phyloP scores from a whole-genome alignment of 2,888 invertebrate genomes.

The Steinernema carpocapsae region DNA sequence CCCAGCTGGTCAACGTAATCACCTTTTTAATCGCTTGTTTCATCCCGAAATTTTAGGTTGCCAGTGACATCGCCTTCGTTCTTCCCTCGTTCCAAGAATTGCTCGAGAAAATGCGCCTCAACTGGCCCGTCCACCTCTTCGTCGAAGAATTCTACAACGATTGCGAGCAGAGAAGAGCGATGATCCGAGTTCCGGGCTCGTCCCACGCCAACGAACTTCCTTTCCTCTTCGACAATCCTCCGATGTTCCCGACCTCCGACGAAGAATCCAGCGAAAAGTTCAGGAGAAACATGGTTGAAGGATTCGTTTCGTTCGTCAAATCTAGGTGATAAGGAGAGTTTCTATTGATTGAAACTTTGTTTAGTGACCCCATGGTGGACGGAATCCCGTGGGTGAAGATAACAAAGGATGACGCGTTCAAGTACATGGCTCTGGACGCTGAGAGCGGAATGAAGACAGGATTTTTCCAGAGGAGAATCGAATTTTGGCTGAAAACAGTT shows the following conservation, averaged over 20 bases:
- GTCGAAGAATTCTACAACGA: conserved; percentile 21
- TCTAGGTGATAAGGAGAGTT: neutral
- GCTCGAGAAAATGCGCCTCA: neutral
- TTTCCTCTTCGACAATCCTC: neutral
- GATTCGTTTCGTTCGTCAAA: neutral
- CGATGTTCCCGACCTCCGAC: neutral
- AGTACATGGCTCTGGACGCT: neutral
- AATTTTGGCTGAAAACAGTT: conserved; percentile 7
- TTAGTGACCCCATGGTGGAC: neutral
- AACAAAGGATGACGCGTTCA: neutral
- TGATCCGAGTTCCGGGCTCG: conserved; percentile 2
- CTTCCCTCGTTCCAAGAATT: conserved; percentile 12
- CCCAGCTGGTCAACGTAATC: neutral
- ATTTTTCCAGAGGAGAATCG: neutral
- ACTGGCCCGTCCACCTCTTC: conserved; percentile 17
- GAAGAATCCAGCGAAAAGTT: neutral
- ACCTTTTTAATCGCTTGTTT: too few species aligned
- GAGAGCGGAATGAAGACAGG: conserved; percentile 5
- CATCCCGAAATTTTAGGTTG: too few species aligned
- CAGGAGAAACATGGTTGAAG: conserved; percentile 11
- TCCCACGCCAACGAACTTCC: conserved; percentile 27
- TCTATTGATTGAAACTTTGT: neutral
- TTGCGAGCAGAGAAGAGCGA: neutral
- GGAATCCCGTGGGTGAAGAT: neutral
- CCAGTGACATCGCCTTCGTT: conserved; percentile 7